Evolutionary conservation across 2,797 vertebrate species (phyloP), one percentile per base, ranked within the genome.

Genomic region (Rhinophrynus dorsalis): DNA sequence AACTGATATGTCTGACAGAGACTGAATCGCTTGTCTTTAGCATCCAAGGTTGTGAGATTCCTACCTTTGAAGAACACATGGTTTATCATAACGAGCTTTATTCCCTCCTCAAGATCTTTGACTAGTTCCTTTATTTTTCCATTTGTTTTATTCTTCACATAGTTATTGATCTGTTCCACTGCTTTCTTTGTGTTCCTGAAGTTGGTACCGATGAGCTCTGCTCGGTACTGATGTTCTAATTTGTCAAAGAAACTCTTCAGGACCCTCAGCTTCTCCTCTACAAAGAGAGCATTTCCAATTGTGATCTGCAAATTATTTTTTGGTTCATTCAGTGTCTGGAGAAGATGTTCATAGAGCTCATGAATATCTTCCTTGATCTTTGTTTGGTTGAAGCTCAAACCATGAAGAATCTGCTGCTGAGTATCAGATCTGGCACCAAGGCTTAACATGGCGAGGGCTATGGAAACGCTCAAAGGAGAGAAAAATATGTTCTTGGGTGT

Each of bases 41-140:
- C n/a, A n/a, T n/a, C n/a, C n/a, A n/a, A n/a, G n/a, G n/a, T n/a
- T n/a, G n/a, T n/a, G n/a, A 9, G 29, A 30, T 67, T 59, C 83
- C 82, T 94, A 98, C 96, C 96, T 73, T 78, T 93, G 81, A 98
- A 94, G 78, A 86, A 91, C 76, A 96, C 86, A 24, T 86, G 94
- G 80, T 92, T 96, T 75, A 94, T 80, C 56, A 99, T 90, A 65
- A 97, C 80, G 88, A 99, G 89, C 74, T 88, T 79, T 1, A 83
- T 93, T 1, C 79, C 77, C 2, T 82, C 45, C 42, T 92, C 81
- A 70, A 98, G 76, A 10, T 75, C 85, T 68, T 83, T 89, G 70
- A 96, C 12, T 51, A 94, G 83, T 40, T 94, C 83, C 2, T 81
- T 86, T 76, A 99, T 95, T 76, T 87, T 93, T 59, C 91, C 89